Conservation (phyloP, 2,113 vertebrate genomes). For the Alces alces region DNA sequence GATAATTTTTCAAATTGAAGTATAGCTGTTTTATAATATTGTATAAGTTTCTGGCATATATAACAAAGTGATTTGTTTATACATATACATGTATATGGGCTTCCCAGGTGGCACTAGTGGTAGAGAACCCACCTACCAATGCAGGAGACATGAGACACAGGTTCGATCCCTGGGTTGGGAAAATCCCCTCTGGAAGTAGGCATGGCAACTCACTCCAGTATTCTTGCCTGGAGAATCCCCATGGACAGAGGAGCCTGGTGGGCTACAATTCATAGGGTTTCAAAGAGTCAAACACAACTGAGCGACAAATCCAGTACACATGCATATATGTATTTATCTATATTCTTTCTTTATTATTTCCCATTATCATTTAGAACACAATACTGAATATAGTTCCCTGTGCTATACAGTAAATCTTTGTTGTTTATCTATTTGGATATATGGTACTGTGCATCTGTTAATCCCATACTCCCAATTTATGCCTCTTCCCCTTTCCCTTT, state of each 20-base stretch:
- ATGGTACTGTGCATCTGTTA: background rate
- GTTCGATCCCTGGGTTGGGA: background rate
- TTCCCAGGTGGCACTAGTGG: background rate
- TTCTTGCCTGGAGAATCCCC: background rate
- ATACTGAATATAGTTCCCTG: background rate
- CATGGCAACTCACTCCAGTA: background rate
- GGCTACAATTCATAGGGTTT: background rate
- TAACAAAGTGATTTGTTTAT: background rate
- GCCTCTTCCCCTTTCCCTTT: background rate
- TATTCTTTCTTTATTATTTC: background rate
- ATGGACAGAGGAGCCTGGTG: background rate
- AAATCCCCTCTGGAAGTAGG: background rate
- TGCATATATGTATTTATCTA: background rate
- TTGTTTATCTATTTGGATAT: background rate
- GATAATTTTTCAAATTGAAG: background rate
- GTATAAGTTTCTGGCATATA: background rate
- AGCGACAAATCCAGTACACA: fast-evolving
- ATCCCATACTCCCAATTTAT: background rate
- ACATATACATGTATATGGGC: background rate
- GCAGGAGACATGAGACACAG: background rate
- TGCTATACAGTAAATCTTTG: background rate
- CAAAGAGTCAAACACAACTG: background rate
- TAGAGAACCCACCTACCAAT: background rate
- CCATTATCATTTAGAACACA: background rate
- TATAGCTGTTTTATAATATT: background rate